These are phyloP conservation scores for Cyclopterus lumpus DNA, from an alignment of 2,797 vertebrate species.

Conservation along the genomic window DNA sequence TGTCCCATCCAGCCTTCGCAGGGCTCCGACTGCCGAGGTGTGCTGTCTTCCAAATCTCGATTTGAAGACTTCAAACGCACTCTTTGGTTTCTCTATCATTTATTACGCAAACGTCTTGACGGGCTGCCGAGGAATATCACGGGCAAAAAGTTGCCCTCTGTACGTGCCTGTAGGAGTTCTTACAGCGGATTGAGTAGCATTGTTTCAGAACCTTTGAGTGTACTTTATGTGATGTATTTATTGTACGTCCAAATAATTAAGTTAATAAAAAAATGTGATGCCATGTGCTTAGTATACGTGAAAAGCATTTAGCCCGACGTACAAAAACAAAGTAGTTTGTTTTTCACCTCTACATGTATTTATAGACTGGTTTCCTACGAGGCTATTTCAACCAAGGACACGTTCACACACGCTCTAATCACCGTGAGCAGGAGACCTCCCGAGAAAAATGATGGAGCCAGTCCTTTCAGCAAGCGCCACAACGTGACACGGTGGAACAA, in stretches of 20 bases:
- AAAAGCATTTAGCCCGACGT: not conserved
- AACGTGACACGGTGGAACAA: not conserved
- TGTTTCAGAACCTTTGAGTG: not conserved
- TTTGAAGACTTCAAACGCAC: conserved; percentile 19
- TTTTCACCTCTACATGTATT: not conserved
- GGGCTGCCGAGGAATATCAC: not conserved
- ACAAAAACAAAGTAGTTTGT: not conserved
- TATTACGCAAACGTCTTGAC: conserved; percentile 21
- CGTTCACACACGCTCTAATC: not conserved
- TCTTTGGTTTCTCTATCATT: conserved; percentile 25
- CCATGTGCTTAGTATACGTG: not conserved
- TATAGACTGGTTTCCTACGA: not conserved
- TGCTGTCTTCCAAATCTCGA: conserved; percentile 30
- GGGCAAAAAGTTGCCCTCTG: not conserved
- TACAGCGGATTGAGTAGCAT: not conserved
- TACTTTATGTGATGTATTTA: not conserved
- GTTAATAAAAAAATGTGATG: not conserved
- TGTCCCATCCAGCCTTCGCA: conserved; percentile 43
- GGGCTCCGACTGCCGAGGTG: conserved; percentile 16
- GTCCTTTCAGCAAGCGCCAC: not conserved
- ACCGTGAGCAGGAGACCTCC: not conserved
- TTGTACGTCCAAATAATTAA: not conserved
- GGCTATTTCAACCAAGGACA: not conserved
- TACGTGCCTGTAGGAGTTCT: not conserved
- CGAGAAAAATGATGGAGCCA: not conserved